phyloP scores from a whole-genome alignment of 2,797 vertebrate genomes.

The Cichlasoma orientale region DNA sequence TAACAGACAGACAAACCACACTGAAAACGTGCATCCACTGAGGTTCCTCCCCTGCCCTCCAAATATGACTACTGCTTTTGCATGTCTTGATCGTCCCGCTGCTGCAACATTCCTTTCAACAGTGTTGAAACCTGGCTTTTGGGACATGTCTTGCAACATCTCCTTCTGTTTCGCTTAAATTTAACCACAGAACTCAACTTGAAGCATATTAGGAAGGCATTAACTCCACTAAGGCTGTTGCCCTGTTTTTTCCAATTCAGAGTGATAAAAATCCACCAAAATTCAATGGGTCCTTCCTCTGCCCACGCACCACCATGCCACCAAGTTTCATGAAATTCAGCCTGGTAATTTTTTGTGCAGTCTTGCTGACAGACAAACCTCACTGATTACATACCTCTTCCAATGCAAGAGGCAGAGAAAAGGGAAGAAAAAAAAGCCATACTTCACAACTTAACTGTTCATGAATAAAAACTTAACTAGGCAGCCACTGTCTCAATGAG shows the following conservation, averaged over 20 bases:
- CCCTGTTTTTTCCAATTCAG: background rate
- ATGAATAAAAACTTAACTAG: background rate
- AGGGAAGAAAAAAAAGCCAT: background rate
- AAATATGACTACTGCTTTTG: background rate
- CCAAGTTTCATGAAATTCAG: background rate
- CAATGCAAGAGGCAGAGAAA: background rate
- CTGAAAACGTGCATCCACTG: background rate
- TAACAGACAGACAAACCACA: background rate
- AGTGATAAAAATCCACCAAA: background rate
- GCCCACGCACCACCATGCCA: background rate
- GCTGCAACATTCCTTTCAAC: slow-evolving; percentile 13
- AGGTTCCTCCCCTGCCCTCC: background rate
- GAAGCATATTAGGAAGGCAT: background rate
- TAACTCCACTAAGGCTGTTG: background rate
- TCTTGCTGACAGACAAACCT: background rate
- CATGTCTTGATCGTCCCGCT: background rate
- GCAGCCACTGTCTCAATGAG: background rate
- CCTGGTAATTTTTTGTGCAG: background rate
- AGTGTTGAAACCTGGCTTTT: slow-evolving; percentile 41
- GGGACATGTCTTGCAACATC: slow-evolving; percentile 43
- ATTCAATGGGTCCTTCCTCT: background rate
- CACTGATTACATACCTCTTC: background rate
- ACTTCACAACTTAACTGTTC: slow-evolving; percentile 1
- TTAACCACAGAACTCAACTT: slow-evolving; percentile 4
- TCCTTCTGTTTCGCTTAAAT: slow-evolving; percentile 38